These are phyloP conservation scores for Coleophora flavipennella DNA, from an alignment of 2,888 invertebrate genomes.

Conservation along the genomic window DNA sequence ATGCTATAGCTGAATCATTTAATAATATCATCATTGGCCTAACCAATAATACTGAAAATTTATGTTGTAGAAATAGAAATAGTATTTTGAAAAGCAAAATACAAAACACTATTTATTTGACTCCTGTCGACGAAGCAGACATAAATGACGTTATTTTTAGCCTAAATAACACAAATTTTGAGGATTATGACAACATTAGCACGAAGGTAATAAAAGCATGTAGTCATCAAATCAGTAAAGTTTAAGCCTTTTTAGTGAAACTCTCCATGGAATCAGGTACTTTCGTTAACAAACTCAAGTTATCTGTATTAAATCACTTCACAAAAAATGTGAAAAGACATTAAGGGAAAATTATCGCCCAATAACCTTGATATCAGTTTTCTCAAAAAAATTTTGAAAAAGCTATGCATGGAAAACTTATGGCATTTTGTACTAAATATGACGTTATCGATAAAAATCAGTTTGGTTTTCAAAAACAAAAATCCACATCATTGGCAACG, in stretches of 20 bases:
- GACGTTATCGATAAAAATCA: constrained; percentile 1
- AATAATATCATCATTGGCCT: constrained; percentile 5
- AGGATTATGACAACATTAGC: constrained; percentile 5
- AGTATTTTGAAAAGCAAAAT: neutral
- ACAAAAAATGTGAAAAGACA: neutral
- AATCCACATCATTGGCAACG: neutral
- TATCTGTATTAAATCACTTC: neutral
- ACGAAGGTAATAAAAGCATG: constrained; percentile 8
- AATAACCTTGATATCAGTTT: neutral
- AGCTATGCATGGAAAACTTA: neutral
- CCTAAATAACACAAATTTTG: constrained; percentile 4
- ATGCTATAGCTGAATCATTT: constrained; percentile 4
- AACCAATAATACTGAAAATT: neutral
- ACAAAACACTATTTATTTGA: constrained; percentile 3
- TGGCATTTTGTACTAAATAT: neutral
- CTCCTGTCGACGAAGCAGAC: constrained; percentile 2
- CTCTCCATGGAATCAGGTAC: constrained; percentile 1
- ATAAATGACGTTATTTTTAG: constrained; percentile 1
- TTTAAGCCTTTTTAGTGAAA: constrained; percentile 4
- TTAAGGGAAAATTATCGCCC: neutral
- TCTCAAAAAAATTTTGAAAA: constrained; percentile 2
- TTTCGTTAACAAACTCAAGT: neutral
- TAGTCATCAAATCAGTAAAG: constrained; percentile 1
- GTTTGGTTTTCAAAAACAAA: constrained; percentile 1
- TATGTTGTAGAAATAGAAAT: neutral